Evolutionary conservation across 1,140 invertebrate species (phyloP), one percentile per base, ranked within the genome.

Genomic region (Solenopsis invicta): DNA sequence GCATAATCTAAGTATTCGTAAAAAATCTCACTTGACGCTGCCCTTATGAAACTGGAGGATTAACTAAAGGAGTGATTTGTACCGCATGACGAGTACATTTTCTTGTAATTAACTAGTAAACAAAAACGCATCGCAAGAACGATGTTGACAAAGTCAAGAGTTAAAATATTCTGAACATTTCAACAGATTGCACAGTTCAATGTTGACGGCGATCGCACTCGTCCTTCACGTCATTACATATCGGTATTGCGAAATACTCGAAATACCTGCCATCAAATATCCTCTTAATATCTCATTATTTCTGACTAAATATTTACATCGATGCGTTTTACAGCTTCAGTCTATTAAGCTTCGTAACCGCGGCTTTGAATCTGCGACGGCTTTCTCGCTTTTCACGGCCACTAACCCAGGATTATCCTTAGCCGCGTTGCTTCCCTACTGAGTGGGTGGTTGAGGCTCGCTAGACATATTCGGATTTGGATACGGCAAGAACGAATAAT

Each of bases 401-500:
- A 61, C 76, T 85, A 82, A 85, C 8, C 45, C 34, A 81, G n/a
- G 50, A 66, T 91, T 78, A 90, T 54, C 64, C 12, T 64, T 86
- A 77, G 66, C 50, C 87, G 12, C 29, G n/a, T 50, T 77, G 67
- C 16, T 80, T 66, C 21, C 82, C 91, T 94, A 95, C 89, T 95
- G 95, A 69, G 94, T 54, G 13, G 95, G 94, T 71, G 94, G 94
- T 85, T 95, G 94, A 34, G 95, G 93, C 82, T 95, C 95, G 52
- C 92, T 91, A 67, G 95, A 93, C 81, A 95, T 93, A 77, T 94
- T 94, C 8, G 95, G 94, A 87, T 95, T 95, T 0, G 95, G 91
- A 85, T 95, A 95, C 29, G 95, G 94, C 61, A 95, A 86, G 76
- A 94, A 95, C 0, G 94, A 93, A 82, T 95, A 95, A 95, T 96